Base-by-base conservation (phyloP, 2,888 invertebrate species). In the Drosophila barbarae region DNA sequence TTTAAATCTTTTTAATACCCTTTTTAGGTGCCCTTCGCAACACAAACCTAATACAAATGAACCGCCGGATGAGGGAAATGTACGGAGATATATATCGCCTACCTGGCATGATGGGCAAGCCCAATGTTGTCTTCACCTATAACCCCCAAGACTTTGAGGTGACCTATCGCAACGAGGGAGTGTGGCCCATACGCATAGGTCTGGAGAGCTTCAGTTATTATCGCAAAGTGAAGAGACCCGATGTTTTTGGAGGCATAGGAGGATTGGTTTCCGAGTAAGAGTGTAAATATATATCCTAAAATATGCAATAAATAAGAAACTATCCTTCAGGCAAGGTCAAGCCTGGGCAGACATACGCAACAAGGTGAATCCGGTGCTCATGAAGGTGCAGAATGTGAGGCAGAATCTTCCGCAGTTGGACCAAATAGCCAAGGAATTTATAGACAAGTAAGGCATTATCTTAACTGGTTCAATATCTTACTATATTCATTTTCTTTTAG, bases 301-400 rank as follows among this genome's bases (percentile, higher is more conserved):
- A 6, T 15, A 6, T 21, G 3, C 2, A 46, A 2, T 18, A 3
- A 13, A 8, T n/a, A 4, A 12, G 0, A 8, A 12, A 8, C 10
- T 50, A 12, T 26, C 23, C 42, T 13, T 2, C 6, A 92, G 92
- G 23, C 92, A 94, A 88, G 94, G 93, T 1, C 90, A 91, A 30
- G 90, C 92, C 73, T 94, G 94, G 94, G 91, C 92, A 28, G 90
- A 92, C 44, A 91, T 93, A 60, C 90, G 94, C n/a, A 91, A 91
- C 6, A 93, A 92, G 74, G 88, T 88, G 0, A 88, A 88, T 72
- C 88, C 88, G 1, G 77, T 88, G 32, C 56, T 88, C 38, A 85
- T 88, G 86, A 86, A 87, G 51, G 73, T 84, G 4, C 86, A 86
- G 53, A 88, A 77, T 46, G 81, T 87, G 2, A 69, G 86, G 3